These are phyloP conservation scores for Pipra filicauda DNA, from an alignment of 2,113 vertebrate genomes.

Conservation along the genomic window DNA sequence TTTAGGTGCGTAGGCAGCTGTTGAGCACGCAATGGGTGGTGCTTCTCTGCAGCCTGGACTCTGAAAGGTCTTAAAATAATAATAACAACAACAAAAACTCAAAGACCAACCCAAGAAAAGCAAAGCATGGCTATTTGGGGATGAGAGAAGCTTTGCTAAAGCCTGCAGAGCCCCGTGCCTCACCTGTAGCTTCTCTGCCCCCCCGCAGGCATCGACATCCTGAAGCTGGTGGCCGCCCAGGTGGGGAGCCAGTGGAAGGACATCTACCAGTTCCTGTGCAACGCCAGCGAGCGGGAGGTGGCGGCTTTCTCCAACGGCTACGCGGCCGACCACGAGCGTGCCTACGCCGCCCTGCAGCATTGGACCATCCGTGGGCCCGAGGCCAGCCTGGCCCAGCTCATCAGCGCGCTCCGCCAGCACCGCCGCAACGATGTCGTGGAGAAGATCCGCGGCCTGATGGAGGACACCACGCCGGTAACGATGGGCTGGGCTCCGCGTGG, in stretches of 20 bases:
- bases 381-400: conserved; percentile 95
- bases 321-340: conserved; percentile 85
- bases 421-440: conserved; percentile 94
- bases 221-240: conserved; percentile 92
- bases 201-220: conserved; percentile 88
- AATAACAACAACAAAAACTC: neutral
- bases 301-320: conserved; percentile 91
- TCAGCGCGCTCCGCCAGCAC: conserved; percentile 89
- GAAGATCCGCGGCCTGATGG: conserved; percentile 94
- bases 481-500: fast-evolving
- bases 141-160: neutral
- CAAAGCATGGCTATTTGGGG: fast-evolving
- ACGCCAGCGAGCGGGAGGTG: conserved; percentile 90
- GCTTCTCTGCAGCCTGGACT: neutral
- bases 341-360: conserved; percentile 93
- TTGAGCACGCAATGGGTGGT: neutral
- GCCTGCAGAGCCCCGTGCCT: neutral
- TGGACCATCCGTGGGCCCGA: conserved; percentile 93
- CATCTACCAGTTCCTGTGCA: conserved; percentile 91
- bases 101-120: neutral
- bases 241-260: conserved; percentile 95
- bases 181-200: neutral
- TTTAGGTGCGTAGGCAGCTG: neutral
- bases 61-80: neutral
- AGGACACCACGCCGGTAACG: conserved; percentile 89